Evolutionary conservation across 2,888 invertebrate genomes (phyloP), one percentile per base, ranked within the genome.

Genomic region (Drosophila borborema): DNA sequence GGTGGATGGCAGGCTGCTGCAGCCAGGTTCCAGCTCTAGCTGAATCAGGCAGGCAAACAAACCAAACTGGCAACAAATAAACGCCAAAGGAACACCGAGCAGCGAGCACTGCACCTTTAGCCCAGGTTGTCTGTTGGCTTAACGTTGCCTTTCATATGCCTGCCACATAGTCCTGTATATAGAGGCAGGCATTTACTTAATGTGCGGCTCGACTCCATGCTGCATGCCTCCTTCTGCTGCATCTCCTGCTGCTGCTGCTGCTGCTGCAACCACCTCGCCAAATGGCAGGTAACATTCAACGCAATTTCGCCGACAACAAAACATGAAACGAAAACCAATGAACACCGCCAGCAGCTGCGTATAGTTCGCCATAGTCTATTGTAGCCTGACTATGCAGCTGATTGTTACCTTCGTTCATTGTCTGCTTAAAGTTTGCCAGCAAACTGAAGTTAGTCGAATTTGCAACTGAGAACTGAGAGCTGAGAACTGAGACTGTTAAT

Each of bases 251-350:
- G 2, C 45, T 12, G 0, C 8, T 4, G 10, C n/a, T 8, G 2
- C 43, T 3, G 1, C n/a, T 10, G 16, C 28, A 38, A 8, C 51
- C 10, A 51, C 6, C 45, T 45, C 74, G 85, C 85, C 88, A 84
- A 84, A 84, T 84, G 84, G 84, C 88, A 89, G 84, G 90, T 85
- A 89, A 77, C 85, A 85, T 89, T 89, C 84, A 87, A 89, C 86
- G 85, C 86, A 89, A 87, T 89, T 85, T 87, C 88, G 74, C 72
- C 70, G 81, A 69, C 83, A 80, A 85, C 85, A 81, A 66, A 82
- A 74, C 67, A 71, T 70, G 64, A 72, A 72, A 72, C 81, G 86
- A 77, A 82, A 74, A 71, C 60, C 80, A 49, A 65, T 80, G 66
- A 66, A 46, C 51, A 40, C 55, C 60, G 46, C 63, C 51, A 36